A percentile compares a stretch with the other conserved stretches of the same genome.
These are phyloP conservation scores for Caenorhabditis angaria DNA, from an alignment of 2,888 invertebrate genomes.

Conservation along the genomic window DNA sequence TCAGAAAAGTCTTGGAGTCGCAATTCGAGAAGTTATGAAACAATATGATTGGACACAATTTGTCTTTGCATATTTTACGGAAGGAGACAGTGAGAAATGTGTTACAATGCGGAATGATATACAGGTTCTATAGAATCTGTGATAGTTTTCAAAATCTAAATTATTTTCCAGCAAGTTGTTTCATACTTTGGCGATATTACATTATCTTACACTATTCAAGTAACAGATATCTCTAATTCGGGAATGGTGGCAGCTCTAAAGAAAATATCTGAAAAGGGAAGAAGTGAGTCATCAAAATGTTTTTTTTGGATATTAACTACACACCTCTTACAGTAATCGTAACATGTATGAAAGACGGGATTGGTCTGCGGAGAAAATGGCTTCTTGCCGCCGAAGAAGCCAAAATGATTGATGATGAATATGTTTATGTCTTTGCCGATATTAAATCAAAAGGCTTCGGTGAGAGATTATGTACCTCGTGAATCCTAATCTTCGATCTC, in stretches of 20 bases:
- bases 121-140: slow-evolving; percentile 15
- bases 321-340: slow-evolving; percentile 27
- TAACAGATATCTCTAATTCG: slow-evolving; percentile 23
- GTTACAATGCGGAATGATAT: slow-evolving; percentile 50
- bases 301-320: not conserved
- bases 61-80: slow-evolving; percentile 54
- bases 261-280: slow-evolving; percentile 27
- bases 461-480: not conserved
- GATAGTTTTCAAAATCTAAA: not conserved
- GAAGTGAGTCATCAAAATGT: slow-evolving; percentile 16
- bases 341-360: slow-evolving; percentile 33
- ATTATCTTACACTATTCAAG: slow-evolving; percentile 24
- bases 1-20: slow-evolving; percentile 43
- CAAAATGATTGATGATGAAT: slow-evolving; percentile 57
- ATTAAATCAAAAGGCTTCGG: slow-evolving; percentile 47
- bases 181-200: slow-evolving; percentile 27
- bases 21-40: slow-evolving; percentile 44
- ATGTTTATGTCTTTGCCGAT: slow-evolving; percentile 59
- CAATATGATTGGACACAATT: slow-evolving; percentile 54
- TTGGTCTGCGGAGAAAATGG: slow-evolving; percentile 28
- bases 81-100: slow-evolving; percentile 52
- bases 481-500: not conserved
- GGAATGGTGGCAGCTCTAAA: slow-evolving; percentile 32
- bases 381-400: slow-evolving; percentile 49
- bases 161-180: slow-evolving; percentile 24